Evolutionary conservation across 2,797 vertebrate genomes (phyloP).

Genomic region (Aldrovandia affinis): DNA sequence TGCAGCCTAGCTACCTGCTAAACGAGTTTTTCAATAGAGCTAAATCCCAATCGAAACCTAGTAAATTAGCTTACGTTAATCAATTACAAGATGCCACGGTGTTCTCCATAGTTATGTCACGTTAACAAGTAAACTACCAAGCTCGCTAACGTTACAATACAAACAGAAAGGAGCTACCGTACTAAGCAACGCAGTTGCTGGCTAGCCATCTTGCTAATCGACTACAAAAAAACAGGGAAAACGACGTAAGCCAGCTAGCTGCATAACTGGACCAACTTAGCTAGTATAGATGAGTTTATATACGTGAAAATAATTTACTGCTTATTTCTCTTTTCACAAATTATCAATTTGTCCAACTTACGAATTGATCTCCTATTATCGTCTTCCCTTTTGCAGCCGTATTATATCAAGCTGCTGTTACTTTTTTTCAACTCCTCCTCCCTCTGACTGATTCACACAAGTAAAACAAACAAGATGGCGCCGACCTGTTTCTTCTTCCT

Average conservation of each 20-base stretch:
- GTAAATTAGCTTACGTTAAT: not conserved
- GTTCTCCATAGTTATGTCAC: not conserved
- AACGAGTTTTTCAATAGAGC: not conserved
- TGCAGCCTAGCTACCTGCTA: not conserved
- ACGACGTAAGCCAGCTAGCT: not conserved
- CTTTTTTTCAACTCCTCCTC: slow-evolving; percentile 48
- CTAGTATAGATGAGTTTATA: not conserved
- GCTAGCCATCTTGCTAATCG: not conserved
- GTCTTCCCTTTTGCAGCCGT: slow-evolving; percentile 29
- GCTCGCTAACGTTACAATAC: not conserved
- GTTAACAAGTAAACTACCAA: not conserved
- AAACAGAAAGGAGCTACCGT: not conserved
- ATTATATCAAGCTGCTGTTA: not conserved
- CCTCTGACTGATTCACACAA: slow-evolving; percentile 69
- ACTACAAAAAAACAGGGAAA: not conserved
- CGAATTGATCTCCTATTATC: slow-evolving; percentile 29
- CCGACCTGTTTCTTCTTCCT: slow-evolving; percentile 49
- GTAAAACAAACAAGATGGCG: slow-evolving; percentile 41
- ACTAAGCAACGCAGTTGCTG: not conserved
- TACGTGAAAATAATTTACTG: not conserved
- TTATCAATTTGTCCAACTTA: slow-evolving; percentile 5
- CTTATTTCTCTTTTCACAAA: not conserved
- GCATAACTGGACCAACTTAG: not conserved
- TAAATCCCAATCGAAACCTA: not conserved
- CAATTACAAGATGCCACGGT: not conserved